Base-by-base conservation (phyloP, 2,113 vertebrate genomes). In the Crocuta crocuta region DNA sequence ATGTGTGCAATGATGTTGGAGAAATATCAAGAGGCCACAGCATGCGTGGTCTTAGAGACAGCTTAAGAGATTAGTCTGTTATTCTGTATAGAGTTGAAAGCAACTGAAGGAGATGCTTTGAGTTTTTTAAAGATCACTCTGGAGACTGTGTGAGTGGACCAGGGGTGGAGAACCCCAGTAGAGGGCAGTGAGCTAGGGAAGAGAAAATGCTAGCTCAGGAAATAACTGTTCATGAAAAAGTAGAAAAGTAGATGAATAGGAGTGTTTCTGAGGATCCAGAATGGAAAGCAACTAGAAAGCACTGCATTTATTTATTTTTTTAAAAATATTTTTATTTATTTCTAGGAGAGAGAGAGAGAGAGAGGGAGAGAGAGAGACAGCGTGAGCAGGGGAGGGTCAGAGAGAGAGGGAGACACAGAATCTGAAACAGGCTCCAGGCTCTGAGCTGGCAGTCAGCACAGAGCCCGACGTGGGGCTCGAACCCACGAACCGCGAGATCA, bases 81-180 rank as follows among this genome's bases (percentile, higher is more conserved):
- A 66, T 61, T 92, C 76, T 78, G 63, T 65, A 15, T 12, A 80
- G 68, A 78, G 85, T n/a, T 39, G n/a, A 81, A 96, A 97, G 24
- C 21, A 73, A 73, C 45, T 84, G 80, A 95, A 66, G 66, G 19
- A n/a, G 2, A 76, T 71, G 16, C 7, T 78, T 58, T 94, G 39
- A 80, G 26, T 61, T 85, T 91, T 82, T 89, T 10, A 53, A 89
- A 65, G 15, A 50, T 43, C 35, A 85, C 10, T 83, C 65, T 94
- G 88, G 15, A 4, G 61, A 53, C 68, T 89, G 28, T 70, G 21
- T 96, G n/a, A 93, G 12, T 89, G 1, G 5, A 79, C 79, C 33
- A 70, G 23, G 45, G 3, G 6, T 65, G 26, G 50, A 39, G 35
- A 96, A 89, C 26, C 45, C 10, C 31, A 89, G 23, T n/a, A 33